A percentile compares a stretch with the other conserved stretches of the same genome.
Conservation (phyloP, 2,113 vertebrate species). For the Pteronura brasiliensis region DNA sequence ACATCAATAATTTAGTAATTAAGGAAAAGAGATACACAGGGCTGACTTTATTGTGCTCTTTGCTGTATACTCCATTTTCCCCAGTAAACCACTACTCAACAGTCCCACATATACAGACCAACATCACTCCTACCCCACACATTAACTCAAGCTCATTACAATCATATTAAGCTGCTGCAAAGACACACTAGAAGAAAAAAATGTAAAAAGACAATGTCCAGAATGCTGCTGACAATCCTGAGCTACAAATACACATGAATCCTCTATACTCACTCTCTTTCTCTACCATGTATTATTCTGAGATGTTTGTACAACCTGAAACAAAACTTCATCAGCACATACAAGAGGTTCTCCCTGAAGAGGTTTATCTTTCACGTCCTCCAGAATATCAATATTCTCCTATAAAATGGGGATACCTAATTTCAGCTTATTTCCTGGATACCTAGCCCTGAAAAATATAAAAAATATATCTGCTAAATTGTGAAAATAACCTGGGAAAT, state of each 20-base stretch:
- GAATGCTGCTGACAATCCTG: not conserved
- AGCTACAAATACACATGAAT: slow-evolving; percentile 9
- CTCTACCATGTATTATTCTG: not conserved
- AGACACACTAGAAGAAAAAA: slow-evolving; percentile 3
- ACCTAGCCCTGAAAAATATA: slow-evolving; percentile 18
- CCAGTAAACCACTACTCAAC: not conserved
- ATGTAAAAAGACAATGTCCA: not conserved
- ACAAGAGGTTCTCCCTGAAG: not conserved
- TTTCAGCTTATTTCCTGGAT: not conserved
- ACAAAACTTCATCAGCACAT: not conserved
- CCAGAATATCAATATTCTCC: not conserved
- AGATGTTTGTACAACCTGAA: not conserved
- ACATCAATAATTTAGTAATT: not conserved
- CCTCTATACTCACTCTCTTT: not conserved
- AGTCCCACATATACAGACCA: not conserved
- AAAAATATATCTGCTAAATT: not conserved
- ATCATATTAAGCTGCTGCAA: not conserved
- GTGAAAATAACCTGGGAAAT: slow-evolving; percentile 32
- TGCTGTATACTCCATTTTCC: slow-evolving; percentile 9
- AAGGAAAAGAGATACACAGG: not conserved
- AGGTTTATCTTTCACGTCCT: not conserved
- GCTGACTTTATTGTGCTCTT: not conserved
- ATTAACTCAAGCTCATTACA: not conserved
- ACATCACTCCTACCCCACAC: not conserved
- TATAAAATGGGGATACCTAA: not conserved